A percentile compares a stretch with the other conserved stretches of the same genome.
These are phyloP conservation scores for Corythaeola cristata DNA, from an alignment of 2,113 vertebrate genomes.

Conservation along the genomic window DNA sequence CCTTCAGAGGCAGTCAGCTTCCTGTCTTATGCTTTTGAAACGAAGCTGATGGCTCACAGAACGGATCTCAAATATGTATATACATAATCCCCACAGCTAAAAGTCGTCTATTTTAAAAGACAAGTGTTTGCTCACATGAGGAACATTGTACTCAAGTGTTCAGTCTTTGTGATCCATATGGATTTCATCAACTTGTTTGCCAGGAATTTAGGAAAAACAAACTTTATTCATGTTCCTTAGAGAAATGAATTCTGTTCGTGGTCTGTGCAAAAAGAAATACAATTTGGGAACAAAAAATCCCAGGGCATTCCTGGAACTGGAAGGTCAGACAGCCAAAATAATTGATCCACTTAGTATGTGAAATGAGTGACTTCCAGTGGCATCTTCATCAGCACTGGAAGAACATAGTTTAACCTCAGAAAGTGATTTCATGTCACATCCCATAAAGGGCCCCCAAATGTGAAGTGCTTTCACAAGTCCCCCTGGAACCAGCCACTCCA, in stretches of 20 bases:
- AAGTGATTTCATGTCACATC: background rate
- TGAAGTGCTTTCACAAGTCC: background rate
- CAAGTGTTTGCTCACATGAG: constrained; percentile 56
- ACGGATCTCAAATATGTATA: background rate
- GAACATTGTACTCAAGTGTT: constrained; percentile 6
- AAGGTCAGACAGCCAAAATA: constrained; percentile 34
- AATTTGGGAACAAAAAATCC: background rate
- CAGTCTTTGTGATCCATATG: constrained; percentile 57
- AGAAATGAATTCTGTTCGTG: constrained; percentile 23
- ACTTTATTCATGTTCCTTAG: constrained; percentile 53
- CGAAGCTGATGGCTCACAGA: constrained; percentile 32
- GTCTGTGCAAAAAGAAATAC: constrained; percentile 29
- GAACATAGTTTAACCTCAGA: background rate
- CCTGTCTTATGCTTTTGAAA: constrained; percentile 37
- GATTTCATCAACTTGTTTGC: constrained; percentile 67
- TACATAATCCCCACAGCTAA: constrained; percentile 30
- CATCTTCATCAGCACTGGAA: constrained; percentile 7
- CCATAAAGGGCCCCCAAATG: background rate
- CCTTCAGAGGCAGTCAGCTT: constrained; percentile 40
- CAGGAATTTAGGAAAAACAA: constrained; percentile 64
- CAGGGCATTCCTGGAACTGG: constrained; percentile 9
- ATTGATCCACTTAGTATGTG: constrained; percentile 17
- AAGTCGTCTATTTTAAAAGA: constrained; percentile 50
- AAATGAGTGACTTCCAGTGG: background rate
- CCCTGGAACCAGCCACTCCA: background rate